Percentiles rank a stretch among this genome's conserved stretches.
Evolutionary conservation across 2,888 invertebrate genomes (phyloP).

Genomic region (Melitaea athalia): DNA sequence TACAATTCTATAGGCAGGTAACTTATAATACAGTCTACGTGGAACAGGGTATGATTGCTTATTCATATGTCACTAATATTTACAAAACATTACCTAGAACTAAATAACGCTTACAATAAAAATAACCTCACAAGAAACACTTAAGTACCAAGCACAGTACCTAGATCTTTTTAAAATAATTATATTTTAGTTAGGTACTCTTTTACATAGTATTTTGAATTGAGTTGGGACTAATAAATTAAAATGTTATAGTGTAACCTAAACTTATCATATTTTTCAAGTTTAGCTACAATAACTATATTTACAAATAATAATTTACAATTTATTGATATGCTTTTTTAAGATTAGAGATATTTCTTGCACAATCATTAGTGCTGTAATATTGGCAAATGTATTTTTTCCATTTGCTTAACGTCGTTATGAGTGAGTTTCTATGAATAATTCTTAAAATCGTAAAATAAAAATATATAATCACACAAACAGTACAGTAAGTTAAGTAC

Average conservation of each 20-base stretch:
- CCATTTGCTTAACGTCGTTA: neutral
- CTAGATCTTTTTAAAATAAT: neutral
- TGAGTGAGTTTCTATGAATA: too few species aligned
- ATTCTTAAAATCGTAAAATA: too few species aligned
- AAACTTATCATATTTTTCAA: constrained; percentile 2
- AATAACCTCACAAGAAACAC: constrained; percentile 30
- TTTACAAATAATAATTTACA: constrained; percentile 51
- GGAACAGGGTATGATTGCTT: constrained; percentile 41
- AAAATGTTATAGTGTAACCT: constrained; percentile 2
- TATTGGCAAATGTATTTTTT: constrained; percentile 9
- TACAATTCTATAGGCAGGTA: constrained; percentile 39
- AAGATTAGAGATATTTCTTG: constrained; percentile 52
- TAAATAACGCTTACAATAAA: constrained; percentile 73
- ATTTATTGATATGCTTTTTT: constrained; percentile 70
- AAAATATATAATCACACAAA: too few species aligned
- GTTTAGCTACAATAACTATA: constrained; percentile 30
- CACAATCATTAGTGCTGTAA: constrained; percentile 20
- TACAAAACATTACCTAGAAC: constrained; percentile 77
- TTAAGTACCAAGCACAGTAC: constrained; percentile 3
- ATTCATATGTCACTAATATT: constrained; percentile 55
- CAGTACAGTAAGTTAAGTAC: too few species aligned
- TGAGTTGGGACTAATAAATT: constrained; percentile 3
- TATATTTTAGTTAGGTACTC: neutral
- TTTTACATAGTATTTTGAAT: neutral
- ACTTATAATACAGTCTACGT: constrained; percentile 39